Evolutionary conservation across 1,140 invertebrate genomes (phyloP).

Genomic region (Drosophila repleta): DNA sequence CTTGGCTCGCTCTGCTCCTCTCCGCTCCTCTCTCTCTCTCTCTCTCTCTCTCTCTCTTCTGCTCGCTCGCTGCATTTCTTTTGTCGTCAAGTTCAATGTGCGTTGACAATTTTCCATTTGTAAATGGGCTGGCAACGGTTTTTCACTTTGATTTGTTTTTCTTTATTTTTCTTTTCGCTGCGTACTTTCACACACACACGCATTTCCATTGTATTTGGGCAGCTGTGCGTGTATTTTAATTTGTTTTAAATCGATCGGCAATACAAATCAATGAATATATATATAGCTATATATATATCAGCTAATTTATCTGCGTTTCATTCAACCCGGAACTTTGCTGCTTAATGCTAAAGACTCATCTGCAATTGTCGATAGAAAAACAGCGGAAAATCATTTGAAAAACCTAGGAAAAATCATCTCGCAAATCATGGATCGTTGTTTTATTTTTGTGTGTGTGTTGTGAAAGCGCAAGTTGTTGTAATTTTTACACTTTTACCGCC

Average conservation of each 20-base stretch:
- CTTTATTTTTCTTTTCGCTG: conserved; percentile 10
- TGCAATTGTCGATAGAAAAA: not conserved
- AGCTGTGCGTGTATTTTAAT: conserved; percentile 75
- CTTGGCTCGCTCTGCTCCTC: not conserved
- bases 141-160: conserved; percentile 61
- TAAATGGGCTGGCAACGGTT: conserved; percentile 63
- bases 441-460: conserved; percentile 44
- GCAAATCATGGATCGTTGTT: conserved; percentile 25
- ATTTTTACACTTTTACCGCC: conserved; percentile 78
- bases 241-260: conserved; percentile 76
- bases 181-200: conserved; percentile 63
- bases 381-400: too few species aligned
- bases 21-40: not conserved
- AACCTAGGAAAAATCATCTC: conserved; percentile 25
- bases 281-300: conserved; percentile 1
- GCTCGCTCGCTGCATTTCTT: conserved; percentile 41
- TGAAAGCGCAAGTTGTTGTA: conserved; percentile 77
- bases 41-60: conserved; percentile 18
- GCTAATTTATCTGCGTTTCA: conserved; percentile 35
- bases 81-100: conserved; percentile 79
- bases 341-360: conserved; percentile 27
- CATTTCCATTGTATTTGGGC: conserved; percentile 63
- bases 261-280: conserved; percentile 38
- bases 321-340: conserved; percentile 71
- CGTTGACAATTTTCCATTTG: conserved; percentile 80